phyloP scores from a whole-genome alignment of 1,140 invertebrate genomes.

The Ostrea denselamellosa region DNA sequence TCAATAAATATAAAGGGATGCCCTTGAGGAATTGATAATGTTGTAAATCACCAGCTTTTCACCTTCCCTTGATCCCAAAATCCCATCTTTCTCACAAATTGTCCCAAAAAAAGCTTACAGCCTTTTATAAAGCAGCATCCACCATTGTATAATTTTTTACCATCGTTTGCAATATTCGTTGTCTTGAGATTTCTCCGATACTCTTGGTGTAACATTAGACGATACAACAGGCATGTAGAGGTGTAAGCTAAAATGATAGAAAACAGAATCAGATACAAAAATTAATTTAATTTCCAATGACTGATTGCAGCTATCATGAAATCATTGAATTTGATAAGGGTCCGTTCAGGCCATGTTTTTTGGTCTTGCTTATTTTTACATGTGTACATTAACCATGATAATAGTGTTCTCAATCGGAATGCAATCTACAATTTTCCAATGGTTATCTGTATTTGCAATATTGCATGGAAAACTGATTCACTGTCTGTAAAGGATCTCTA shows the following conservation, averaged over 20 bases:
- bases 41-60: not conserved
- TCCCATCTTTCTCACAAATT: slow-evolving; percentile 4
- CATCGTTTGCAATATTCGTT: slow-evolving; percentile 18
- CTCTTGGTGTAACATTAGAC: not conserved
- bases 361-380: not conserved
- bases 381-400: not conserved
- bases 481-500: not conserved
- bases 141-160: not conserved
- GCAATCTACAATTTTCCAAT: not conserved
- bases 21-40: not conserved
- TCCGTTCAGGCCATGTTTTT: not conserved
- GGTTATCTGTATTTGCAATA: not conserved
- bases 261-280: not conserved
- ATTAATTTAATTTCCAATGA: slow-evolving; percentile 25
- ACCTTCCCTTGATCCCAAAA: not conserved
- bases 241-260: not conserved
- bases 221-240: not conserved
- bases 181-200: not conserved
- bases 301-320: slow-evolving; percentile 14
- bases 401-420: not conserved
- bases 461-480: slow-evolving; percentile 13
- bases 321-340: slow-evolving; percentile 23
- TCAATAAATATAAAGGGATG: not conserved
- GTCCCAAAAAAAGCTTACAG: not conserved
- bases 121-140: not conserved